Evolutionary conservation across 2,113 vertebrate species (phyloP).

Genomic region (Corythoichthys haematopterus): DNA sequence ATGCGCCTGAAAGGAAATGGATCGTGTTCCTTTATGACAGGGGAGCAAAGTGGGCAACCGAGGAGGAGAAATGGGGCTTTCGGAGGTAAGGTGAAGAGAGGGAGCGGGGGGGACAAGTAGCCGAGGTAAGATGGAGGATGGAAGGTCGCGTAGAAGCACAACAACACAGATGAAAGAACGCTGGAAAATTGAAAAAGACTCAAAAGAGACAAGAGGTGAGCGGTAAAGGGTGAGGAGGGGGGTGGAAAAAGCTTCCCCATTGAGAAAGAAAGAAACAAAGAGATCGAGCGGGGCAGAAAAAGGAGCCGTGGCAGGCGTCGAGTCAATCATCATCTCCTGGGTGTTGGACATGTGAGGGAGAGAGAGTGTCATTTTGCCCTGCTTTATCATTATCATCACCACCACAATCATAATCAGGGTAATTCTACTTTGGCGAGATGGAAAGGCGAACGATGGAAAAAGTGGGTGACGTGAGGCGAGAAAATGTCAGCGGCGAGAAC

Average conservation of each 20-base stretch:
- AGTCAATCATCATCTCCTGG: constrained; percentile 63
- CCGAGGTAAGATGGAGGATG: constrained; percentile 41
- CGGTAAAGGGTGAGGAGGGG: constrained; percentile 21
- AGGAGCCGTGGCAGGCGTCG: constrained; percentile 43
- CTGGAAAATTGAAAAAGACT: constrained; percentile 53
- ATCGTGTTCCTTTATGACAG: constrained; percentile 41
- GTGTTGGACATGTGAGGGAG: constrained; percentile 48
- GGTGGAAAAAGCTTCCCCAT: constrained; percentile 21
- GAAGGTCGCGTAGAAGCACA: constrained; percentile 51
- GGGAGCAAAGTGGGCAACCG: constrained; percentile 19
- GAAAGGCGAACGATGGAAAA: constrained; percentile 42
- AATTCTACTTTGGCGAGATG: constrained; percentile 62
- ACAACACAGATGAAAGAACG: constrained; percentile 60
- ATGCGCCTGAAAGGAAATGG: constrained; percentile 48
- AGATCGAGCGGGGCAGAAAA: constrained; percentile 28
- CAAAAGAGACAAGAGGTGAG: constrained; percentile 51
- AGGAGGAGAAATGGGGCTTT: constrained; percentile 13
- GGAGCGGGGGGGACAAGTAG: constrained; percentile 46
- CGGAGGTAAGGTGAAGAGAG: constrained; percentile 2
- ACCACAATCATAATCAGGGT: constrained; percentile 70
- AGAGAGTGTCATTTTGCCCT: constrained; percentile 53
- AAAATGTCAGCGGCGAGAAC: constrained; percentile 55
- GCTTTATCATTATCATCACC: constrained; percentile 64
- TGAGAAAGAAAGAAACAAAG: constrained; percentile 21
- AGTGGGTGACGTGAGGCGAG: constrained; percentile 44